Evolutionary conservation across 2,113 vertebrate genomes (phyloP), one percentile per base, ranked within the genome.

Genomic region (Micromys minutus): DNA sequence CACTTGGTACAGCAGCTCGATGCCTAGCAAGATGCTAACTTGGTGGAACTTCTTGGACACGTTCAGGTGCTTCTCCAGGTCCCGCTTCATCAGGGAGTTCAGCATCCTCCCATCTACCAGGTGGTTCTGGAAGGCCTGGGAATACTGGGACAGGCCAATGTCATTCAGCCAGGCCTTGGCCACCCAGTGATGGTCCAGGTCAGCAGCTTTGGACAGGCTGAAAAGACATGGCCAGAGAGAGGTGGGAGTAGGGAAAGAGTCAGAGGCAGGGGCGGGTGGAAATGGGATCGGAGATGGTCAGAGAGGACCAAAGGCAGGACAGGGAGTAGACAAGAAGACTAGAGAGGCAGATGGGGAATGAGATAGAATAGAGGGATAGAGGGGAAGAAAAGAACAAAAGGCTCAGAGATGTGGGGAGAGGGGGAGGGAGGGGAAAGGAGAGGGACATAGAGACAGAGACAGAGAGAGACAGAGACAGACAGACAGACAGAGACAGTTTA

Each of bases 141-240:
- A 99, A 97, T 99, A 99, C 98, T 99, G 99, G 61, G 98, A 98
- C 93, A 99, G 96, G 47, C 99, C 99, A 42, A 99, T 97, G 36
- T 99, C 99, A 0, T 98, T 99, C 84, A 99, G 97, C 99, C 99
- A 99, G 83, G 99, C 99, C 94, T 99, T 99, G 77, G 99, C 99
- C 92, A 99, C 99, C 99, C 99, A 99, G 98, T 99, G 99, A 97
- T 99, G 99, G 97, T 99, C 99, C 98, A 99, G 98, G 29, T 99
- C 99, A 0, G 99, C 98, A 16, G 99, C 99, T 95, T 98, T 99
- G 76, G 99, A 99, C 93, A 99, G 97, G 91, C 99, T 99, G 96
- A 75, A 13, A 77, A 55, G 91, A 95, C 79, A 89, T 19, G 9
- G 69, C 72, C 89, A 15, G 91, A 72, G 55, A 92, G 36, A 24